These are phyloP conservation scores for Anneissia japonica DNA, from an alignment of 35 echinoderm and acorn worm species.

Conservation along the genomic window DNA sequence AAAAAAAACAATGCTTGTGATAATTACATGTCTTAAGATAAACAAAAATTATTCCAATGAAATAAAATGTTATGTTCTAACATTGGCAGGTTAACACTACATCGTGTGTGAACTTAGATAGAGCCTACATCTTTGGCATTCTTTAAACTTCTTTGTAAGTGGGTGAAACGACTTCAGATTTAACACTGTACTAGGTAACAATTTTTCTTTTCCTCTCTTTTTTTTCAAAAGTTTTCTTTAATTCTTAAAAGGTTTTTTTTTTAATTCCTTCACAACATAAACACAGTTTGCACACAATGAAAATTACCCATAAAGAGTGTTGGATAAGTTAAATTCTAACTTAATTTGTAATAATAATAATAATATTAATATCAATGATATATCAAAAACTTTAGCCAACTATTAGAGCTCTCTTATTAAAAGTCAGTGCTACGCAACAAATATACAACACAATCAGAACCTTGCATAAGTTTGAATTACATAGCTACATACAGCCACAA, in stretches of 20 bases:
- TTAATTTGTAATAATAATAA: background rate
- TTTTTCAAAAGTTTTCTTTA: background rate
- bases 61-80: no score
- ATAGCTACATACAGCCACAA: background rate
- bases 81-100: background rate
- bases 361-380: background rate
- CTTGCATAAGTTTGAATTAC: background rate
- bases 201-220: background rate
- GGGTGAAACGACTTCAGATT: background rate
- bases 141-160: background rate
- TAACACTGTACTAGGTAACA: background rate
- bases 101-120: background rate
- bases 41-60: background rate
- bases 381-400: slow-evolving; percentile 1
- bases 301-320: background rate
- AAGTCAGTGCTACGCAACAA: background rate
- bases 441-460: background rate
- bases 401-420: background rate
- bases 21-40: background rate
- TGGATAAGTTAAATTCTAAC: background rate
- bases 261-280: background rate
- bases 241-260: background rate
- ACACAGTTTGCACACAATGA: background rate
- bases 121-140: background rate
- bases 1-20: background rate